Evolutionary conservation across 1,140 invertebrate species (phyloP), one percentile per base, ranked within the genome.

Genomic region (Ceratina japonica): DNA sequence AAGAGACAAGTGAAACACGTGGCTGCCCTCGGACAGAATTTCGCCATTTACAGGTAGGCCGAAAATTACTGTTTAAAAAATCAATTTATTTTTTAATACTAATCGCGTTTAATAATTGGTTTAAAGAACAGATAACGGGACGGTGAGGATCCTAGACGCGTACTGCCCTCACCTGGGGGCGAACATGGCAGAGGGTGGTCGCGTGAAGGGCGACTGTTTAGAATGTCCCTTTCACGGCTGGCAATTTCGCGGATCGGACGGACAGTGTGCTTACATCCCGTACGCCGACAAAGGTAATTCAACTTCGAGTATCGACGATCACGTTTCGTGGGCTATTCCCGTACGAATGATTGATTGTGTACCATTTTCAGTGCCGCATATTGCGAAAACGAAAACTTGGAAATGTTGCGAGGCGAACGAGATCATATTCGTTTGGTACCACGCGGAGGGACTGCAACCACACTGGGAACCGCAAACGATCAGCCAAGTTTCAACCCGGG

Each of bases 141-240:
- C 93, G n/a, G 94, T 95, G 0, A 94, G 95, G 70, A 93, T 96
- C 4, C 88, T 98, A 27, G 95, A 98, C 89, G 97, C 97, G 0
- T 97, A 97, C 88, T 98, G 97, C 89, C 97, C 97, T 0, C 97
- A 98, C 91, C 92, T 98, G 85, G 97, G 97, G 0, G 97, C 97
- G 0, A 97, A 98, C 89, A 93, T 98, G 87, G 96, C 93, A 0
- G 93, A 95, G 15, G 97, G 97, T 1, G 97, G 97, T 0, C 91
- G 91, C 0, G 96, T 97, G 0, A 93, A 93, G 44, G 95, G 95
- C 0, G 95, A 97, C 68, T 97, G 96, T 87, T 93, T 98, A 7
- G 95, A 97, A 87, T 98, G 97, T 88, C 97, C 97, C 0, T 98
- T 98, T 92, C 97, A 98, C 83, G 95, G 95, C 65, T 98, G 97